phyloP scores from a whole-genome alignment of 1,140 invertebrate genomes.

The Aporrectodea caliginosa region DNA sequence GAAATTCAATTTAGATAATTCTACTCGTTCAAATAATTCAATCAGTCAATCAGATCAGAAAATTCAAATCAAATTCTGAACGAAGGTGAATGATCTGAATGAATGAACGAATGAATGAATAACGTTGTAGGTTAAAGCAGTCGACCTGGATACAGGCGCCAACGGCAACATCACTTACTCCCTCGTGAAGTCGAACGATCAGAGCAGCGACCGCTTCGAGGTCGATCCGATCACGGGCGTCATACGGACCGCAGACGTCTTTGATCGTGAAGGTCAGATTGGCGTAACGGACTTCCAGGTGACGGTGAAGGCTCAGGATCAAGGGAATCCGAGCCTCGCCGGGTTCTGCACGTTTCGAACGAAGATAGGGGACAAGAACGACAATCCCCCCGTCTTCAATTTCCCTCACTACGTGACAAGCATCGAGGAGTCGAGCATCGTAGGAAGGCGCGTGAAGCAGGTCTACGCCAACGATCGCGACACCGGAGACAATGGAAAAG shows the following conservation, averaged over 20 bases:
- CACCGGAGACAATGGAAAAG: slow-evolving; percentile 30
- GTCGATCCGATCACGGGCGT: slow-evolving; percentile 34
- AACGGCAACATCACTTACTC: slow-evolving; percentile 67
- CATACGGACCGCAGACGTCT: slow-evolving; percentile 48
- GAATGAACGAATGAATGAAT: too few relatives aligned
- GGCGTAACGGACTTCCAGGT: slow-evolving; percentile 87
- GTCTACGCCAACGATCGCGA: slow-evolving; percentile 64
- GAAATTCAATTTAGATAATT: too few relatives aligned
- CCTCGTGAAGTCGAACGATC: slow-evolving; percentile 29
- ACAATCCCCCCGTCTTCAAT: slow-evolving; percentile 93
- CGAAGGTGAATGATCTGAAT: too few relatives aligned
- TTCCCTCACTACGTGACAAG: slow-evolving; percentile 86
- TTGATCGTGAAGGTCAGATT: slow-evolving; percentile 90
- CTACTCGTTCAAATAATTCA: too few relatives aligned
- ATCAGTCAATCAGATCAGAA: too few relatives aligned
- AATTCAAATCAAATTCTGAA: too few relatives aligned
- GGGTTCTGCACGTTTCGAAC: slow-evolving; percentile 93
- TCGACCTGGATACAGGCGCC: slow-evolving; percentile 86
- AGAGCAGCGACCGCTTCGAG: slow-evolving; percentile 26
- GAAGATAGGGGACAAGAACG: slow-evolving; percentile 92
- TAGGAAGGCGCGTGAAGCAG: slow-evolving; percentile 92
- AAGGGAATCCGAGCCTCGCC: slow-evolving; percentile 82
- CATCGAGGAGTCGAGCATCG: slow-evolving; percentile 96
- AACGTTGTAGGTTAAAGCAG: slow-evolving; percentile 91
- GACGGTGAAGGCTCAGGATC: slow-evolving; percentile 91